Evolutionary conservation across 1,140 invertebrate species (phyloP).

Genomic region (Penaeus indicus): DNA sequence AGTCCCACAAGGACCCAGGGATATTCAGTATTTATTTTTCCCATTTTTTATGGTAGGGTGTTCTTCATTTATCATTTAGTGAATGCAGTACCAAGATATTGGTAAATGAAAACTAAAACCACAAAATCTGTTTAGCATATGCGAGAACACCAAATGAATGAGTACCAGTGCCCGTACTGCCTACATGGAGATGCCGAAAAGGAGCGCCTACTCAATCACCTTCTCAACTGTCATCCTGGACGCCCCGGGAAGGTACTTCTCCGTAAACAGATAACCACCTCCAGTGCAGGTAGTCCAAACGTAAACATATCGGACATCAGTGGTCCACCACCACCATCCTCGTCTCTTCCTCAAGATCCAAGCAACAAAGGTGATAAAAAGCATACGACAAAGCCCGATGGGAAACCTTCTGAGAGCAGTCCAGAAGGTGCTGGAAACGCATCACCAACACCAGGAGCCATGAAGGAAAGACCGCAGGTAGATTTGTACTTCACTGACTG

Average conservation of each 20-base stretch:
- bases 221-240: slow-evolving; percentile 72
- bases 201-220: slow-evolving; percentile 71
- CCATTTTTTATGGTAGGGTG: too few relatives aligned
- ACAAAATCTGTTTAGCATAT: slow-evolving; percentile 68
- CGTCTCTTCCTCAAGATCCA: background rate
- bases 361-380: background rate
- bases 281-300: background rate
- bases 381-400: background rate
- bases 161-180: slow-evolving; percentile 74
- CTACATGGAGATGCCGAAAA: slow-evolving; percentile 70
- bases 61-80: background rate
- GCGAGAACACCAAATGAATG: slow-evolving; percentile 71
- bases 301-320: background rate
- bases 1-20: background rate
- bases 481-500: too few relatives aligned
- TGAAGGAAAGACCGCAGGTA: background rate
- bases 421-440: background rate
- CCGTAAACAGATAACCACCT: slow-evolving; percentile 44
- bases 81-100: slow-evolving; percentile 2
- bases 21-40: background rate
- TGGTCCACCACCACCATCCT: background rate
- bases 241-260: slow-evolving; percentile 71
- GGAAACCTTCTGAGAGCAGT: background rate
- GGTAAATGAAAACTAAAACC: background rate
- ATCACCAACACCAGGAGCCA: background rate